phyloP scores from a whole-genome alignment of 2,888 invertebrate genomes.

The Rotaria sp. region DNA sequence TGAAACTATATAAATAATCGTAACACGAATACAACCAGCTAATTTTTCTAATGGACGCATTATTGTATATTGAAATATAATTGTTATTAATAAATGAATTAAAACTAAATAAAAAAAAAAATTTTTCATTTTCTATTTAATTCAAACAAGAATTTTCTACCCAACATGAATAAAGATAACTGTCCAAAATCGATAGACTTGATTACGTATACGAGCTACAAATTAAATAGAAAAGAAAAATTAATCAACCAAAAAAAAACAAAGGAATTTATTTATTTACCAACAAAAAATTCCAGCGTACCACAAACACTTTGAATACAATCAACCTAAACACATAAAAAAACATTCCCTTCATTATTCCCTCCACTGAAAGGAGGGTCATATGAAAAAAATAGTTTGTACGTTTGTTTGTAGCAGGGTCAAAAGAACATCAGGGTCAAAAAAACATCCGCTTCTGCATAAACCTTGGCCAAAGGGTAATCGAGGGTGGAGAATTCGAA shows the following conservation, averaged over 20 bases:
- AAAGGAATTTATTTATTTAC: slow-evolving; percentile 47
- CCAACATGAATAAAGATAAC: slow-evolving; percentile 95
- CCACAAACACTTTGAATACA: slow-evolving; percentile 82
- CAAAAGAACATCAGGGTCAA: too few relatives aligned
- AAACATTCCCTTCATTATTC: too few relatives aligned
- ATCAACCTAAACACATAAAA: slow-evolving; percentile 66
- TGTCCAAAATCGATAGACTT: slow-evolving; percentile 89
- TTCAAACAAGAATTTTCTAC: slow-evolving; percentile 56
- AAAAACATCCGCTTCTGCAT: too few relatives aligned
- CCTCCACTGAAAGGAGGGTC: too few relatives aligned
- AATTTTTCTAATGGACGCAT: slow-evolving; percentile 92
- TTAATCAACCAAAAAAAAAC: not conserved
- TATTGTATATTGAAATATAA: slow-evolving; percentile 82
- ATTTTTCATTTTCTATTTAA: not conserved
- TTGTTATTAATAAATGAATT: slow-evolving; percentile 76
- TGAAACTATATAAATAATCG: slow-evolving; percentile 83
- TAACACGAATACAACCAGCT: slow-evolving; percentile 83
- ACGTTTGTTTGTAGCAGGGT: too few relatives aligned
- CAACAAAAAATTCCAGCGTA: slow-evolving; percentile 79
- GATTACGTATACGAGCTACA: slow-evolving; percentile 68
- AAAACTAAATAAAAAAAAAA: slow-evolving; percentile 59
- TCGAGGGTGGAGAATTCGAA: too few relatives aligned
- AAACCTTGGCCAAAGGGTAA: too few relatives aligned
- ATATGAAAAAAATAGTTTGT: too few relatives aligned
- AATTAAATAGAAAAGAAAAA: too few relatives aligned